Evolutionary conservation across 2,888 invertebrate species (phyloP).

Genomic region (Phortica magna): DNA sequence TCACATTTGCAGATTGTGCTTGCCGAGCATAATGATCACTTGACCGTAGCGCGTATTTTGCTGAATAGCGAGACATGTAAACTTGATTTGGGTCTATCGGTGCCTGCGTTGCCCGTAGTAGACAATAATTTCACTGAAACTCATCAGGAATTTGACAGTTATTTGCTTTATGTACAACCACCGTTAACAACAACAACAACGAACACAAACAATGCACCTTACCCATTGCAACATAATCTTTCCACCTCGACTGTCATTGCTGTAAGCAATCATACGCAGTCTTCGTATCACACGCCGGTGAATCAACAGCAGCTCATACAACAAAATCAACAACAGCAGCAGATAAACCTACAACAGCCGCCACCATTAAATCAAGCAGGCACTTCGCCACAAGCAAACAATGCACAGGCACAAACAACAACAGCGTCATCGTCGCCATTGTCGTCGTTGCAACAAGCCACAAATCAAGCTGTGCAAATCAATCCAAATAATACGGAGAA

Average conservation of each 20-base stretch:
- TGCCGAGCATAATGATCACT: conserved; percentile 92
- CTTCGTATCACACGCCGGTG: conserved; percentile 18
- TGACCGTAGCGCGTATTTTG: conserved; percentile 90
- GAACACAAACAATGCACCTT: conserved; percentile 47
- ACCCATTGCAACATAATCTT: conserved; percentile 62
- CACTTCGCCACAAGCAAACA: conserved; percentile 31
- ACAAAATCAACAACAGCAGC: conserved; percentile 32
- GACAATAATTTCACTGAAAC: conserved; percentile 90
- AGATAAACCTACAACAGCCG: conserved; percentile 51
- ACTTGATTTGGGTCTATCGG: conserved; percentile 85
- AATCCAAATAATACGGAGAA: conserved; percentile 77
- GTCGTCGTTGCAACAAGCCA: conserved; percentile 45
- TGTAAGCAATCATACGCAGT: conserved; percentile 17
- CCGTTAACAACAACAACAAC: conserved; percentile 61
- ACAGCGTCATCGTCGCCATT: conserved; percentile 48
- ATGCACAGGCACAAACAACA: conserved; percentile 14
- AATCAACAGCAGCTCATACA: conserved; percentile 44
- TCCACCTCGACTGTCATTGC: conserved; percentile 58
- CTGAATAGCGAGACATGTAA: conserved; percentile 89
- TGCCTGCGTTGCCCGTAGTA: conserved; percentile 84
- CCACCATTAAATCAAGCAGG: conserved; percentile 42
- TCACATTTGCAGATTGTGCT: conserved; percentile 82
- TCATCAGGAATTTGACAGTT: conserved; percentile 85
- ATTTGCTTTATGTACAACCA: conserved; percentile 80
- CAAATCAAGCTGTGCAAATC: conserved; percentile 66